Evolutionary conservation across 2,888 invertebrate genomes (phyloP), one percentile per base, ranked within the genome.

Genomic region (Tetragonisca angustula): DNA sequence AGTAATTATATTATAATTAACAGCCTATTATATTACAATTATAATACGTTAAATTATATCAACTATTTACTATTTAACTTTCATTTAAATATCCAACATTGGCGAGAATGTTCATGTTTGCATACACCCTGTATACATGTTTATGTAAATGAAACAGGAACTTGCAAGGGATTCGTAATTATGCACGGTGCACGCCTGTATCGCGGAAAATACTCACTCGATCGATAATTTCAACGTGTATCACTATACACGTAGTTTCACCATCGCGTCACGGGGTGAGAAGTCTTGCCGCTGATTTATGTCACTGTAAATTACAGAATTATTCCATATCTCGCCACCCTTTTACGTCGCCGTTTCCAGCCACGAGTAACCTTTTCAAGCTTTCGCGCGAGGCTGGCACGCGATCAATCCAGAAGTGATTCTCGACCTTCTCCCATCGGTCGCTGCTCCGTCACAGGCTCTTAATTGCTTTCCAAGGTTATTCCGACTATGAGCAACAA

Each of bases 401-500:
- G 65, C 75, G 59, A 75, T 80, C 82, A 67, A 67, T 71, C 71
- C 59, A n/a, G 27, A 50, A 79, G 69, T 52, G 81, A 79, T 79
- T 74, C 36, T 56, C 74, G 64, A 65, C 24, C 62, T 74, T 56
- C 50, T 32, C 61, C 2, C 70, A 62, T 73, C 77, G 56, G 72
- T 68, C 59, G 71, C 68, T 59, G 65, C 81, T 76, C 75, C 85
- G 75, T 61, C 70, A 73, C 70, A 61, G 43, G 56, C 83, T 76
- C 79, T 79, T 88, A 88, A 88, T 88, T 83, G 86, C 79, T 86
- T 86, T 79, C 77, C 78, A 88, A 86, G 86, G 73, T 83, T 79
- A 81, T 69, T 65, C 65, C 70, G 13, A 64, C 65, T 61, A 43
- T 76, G 49, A 67, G 43, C 56, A 24, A 71, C 82, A 76, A 84